A percentile compares a stretch with the other conserved stretches of the same genome.
Conservation (phyloP, 2,113 vertebrate species). For the Anarrhichthys ocellatus region DNA sequence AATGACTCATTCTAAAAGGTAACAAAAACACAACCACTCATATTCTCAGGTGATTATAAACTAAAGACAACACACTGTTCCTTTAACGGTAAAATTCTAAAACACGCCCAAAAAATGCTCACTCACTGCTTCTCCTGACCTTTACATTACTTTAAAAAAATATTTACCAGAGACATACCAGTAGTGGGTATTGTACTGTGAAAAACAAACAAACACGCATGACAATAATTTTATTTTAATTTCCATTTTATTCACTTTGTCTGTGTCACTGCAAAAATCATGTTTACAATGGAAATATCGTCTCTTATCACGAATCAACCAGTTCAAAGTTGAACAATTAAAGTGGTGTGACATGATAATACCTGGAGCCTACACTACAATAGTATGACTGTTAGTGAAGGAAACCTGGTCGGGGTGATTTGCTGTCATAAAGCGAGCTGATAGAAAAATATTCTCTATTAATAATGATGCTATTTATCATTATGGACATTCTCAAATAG, state of each 20-base stretch:
- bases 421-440: not conserved
- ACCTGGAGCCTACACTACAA: constrained; percentile 7
- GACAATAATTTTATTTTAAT: constrained; percentile 4
- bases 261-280: constrained; percentile 48
- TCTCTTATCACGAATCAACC: constrained; percentile 1
- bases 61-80: not conserved
- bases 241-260: constrained; percentile 55
- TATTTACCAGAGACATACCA: not conserved
- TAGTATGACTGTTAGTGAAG: constrained; percentile 12
- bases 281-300: constrained; percentile 48
- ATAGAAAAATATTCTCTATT: constrained; percentile 10
- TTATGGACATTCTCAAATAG: not conserved
- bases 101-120: not conserved
- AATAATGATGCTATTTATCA: not conserved
- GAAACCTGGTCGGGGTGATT: not conserved
- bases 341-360: constrained; percentile 32
- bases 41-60: not conserved
- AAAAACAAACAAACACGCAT: constrained; percentile 13
- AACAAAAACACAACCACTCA: not conserved
- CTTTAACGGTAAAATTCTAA: not conserved
- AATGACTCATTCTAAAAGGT: not conserved
- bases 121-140: not conserved
- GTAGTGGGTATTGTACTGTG: not conserved
- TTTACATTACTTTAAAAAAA: not conserved
- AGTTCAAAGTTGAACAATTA: constrained; percentile 37